Base-by-base conservation (phyloP, 2,113 vertebrate genomes). In the Naja naja region DNA sequence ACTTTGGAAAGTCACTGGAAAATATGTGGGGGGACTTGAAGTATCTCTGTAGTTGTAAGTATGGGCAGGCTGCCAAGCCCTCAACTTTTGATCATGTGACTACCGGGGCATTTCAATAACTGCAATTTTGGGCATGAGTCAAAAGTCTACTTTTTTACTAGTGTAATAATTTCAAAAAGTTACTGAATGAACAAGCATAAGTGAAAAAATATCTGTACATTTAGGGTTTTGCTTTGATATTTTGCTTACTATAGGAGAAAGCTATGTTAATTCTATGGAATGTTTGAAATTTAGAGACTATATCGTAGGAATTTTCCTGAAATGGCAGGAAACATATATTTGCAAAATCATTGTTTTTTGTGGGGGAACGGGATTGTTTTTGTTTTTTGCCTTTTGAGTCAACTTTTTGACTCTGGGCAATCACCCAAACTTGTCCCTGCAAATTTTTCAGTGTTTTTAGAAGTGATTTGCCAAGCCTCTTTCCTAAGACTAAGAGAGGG, bases 361-460 rank as follows among this genome's bases (percentile, higher is more conserved):
- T 5, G 3, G 58, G 58, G 25, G 2, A 2, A 8, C 2, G 0
- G 2, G 1, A 5, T 8, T 20, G 7, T 39, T 39, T 39, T 7
- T 39, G 6, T 3, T 39, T 39, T 74, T 5, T 34, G n/a, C n/a
- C 30, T 69, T 69, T 74, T 74, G 64, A 34, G 64, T 74, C 64
- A 34, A 14, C 64, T 74, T 74, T 34, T 74, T 74, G n/a, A 74
- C 14, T 64, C 60, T 74, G n/a, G 30, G 64, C 16, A 18, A 34
- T 12, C 5, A 34, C 5, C 64, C 2, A 5, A 34, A 74, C 16
- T 34, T 34, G n/a, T 74, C 2, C n/a, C 30, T 34, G 30, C 64
- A 69, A 5, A 16, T 74, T 18, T 74, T 34, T 69, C 64, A 74
- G 60, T n/a, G 1, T 74, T 64, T 74, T 74, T 34, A 16, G n/a